These are phyloP conservation scores for Ceratitis capitata DNA, from an alignment of 1,140 invertebrate species.

Conservation along the genomic window DNA sequence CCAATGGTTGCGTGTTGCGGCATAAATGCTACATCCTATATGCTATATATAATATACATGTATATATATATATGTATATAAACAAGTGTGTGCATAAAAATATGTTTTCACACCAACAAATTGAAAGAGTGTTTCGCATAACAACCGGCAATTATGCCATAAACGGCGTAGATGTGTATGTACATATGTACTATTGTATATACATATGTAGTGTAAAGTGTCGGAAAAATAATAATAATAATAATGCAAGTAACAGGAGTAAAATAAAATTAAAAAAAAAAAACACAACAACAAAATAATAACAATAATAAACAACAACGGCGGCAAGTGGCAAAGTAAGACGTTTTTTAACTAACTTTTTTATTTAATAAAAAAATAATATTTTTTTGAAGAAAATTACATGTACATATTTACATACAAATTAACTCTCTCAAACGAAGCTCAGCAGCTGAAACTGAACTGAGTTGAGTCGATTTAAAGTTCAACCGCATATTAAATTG, in stretches of 20 bases:
- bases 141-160: constrained; percentile 34
- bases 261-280: background rate
- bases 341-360: too few relatives aligned
- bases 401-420: constrained; percentile 11
- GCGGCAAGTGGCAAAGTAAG: background rate
- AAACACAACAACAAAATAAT: background rate
- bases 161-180: background rate
- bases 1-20: background rate
- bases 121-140: constrained; percentile 27
- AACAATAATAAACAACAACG: background rate
- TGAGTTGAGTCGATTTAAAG: background rate
- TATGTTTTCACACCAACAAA: constrained; percentile 31
- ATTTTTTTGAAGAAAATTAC: background rate
- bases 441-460: background rate
- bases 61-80: background rate
- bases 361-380: background rate
- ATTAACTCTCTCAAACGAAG: background rate
- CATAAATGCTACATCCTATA: background rate
- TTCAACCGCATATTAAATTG: constrained; percentile 1
- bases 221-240: background rate
- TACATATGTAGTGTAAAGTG: too few relatives aligned
- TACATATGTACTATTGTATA: background rate
- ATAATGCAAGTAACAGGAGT: too few relatives aligned
- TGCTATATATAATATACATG: background rate
- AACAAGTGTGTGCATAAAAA: background rate